These are phyloP conservation scores for Armadillidium nasatum DNA, from an alignment of 1,140 invertebrate genomes.

Conservation along the genomic window DNA sequence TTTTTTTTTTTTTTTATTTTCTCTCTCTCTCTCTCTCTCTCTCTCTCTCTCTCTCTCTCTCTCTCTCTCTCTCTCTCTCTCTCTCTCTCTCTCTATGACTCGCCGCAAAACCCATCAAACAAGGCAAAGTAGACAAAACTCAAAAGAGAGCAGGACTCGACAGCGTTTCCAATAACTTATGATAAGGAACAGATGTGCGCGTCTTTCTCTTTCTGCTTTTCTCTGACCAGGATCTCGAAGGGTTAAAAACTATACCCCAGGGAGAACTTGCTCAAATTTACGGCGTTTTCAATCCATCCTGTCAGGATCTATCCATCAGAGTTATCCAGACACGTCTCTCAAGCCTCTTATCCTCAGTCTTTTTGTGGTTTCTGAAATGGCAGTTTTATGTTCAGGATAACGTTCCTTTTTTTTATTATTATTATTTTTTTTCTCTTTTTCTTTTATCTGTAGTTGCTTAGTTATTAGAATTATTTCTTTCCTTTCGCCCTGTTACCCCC, in stretches of 20 bases:
- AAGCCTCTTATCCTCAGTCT: conserved; percentile 4
- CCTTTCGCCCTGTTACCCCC: not conserved
- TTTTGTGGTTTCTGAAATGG: conserved; percentile 10
- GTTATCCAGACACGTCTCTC: conserved; percentile 8
- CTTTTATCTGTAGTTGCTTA: not conserved
- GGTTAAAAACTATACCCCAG: conserved; percentile 9
- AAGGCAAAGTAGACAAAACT: not conserved
- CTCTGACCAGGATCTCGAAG: conserved; percentile 8
- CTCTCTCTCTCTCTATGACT: conserved; percentile 8
- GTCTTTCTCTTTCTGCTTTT: not conserved
- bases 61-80: not conserved
- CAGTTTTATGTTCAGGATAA: conserved; percentile 13
- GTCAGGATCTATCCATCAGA: conserved; percentile 11
- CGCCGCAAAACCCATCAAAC: not conserved
- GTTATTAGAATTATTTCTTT: not conserved
- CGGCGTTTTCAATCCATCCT: conserved; percentile 11
- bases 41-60: not conserved
- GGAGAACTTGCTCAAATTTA: conserved; percentile 8
- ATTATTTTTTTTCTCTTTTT: not conserved
- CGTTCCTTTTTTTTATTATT: not conserved
- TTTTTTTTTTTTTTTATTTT: too few relatives aligned
- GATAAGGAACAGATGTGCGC: not conserved
- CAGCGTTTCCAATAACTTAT: not conserved
- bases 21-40: not conserved
- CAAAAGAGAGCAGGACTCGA: not conserved